Base-by-base conservation (phyloP, 30 jellyfish, hydroid and myxozoan species). In the Cassiopea andromeda region DNA sequence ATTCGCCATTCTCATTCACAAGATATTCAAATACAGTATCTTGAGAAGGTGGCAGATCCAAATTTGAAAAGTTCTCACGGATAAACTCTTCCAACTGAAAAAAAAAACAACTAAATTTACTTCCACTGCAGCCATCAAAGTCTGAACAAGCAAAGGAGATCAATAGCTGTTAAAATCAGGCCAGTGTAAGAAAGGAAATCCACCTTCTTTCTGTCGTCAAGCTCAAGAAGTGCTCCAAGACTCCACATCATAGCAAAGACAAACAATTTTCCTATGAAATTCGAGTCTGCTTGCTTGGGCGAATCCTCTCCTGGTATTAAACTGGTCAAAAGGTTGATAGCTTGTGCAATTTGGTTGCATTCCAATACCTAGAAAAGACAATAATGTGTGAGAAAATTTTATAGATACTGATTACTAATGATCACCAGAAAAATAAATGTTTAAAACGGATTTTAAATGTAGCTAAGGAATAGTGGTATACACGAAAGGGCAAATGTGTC, bases 181-280 rank as follows among this genome's bases (percentile, higher is more conserved):
- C 6, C 44, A 60, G 6, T 46, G 47, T 44, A 46, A 71, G 49
- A 69, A 44, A 80, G 1, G 2, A 1, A n/a, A 43, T 2, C 19
- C 76, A 82, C 98, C 98, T 89, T 93, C 75, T 85, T 88, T 80
- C 98, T 75, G 89, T 93, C 98, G 54, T 88, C 95, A 16, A 93
- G 77, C 78, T 93, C 98, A 1, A 93, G 97, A 16, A 93, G 44
- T 27, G 98, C 98, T 13, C 98, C 98, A 2, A 90, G 47, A 57
- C 98, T 93, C 98, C 98, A 93, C 98, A 93, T 93, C 49, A 93
- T 38, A 7, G 96, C 82, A 85, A 93, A 93, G 5, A 93, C 97
- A 58, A 71, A 91, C 84, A 93, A 89, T 73, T 82, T 81, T 6
- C 92, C 87, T n/a, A 93, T 64, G 87, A 89, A 89, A 10, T 18